Evolutionary conservation across 2,888 invertebrate species (phyloP).

Genomic region (Melieria crassipennis): DNA sequence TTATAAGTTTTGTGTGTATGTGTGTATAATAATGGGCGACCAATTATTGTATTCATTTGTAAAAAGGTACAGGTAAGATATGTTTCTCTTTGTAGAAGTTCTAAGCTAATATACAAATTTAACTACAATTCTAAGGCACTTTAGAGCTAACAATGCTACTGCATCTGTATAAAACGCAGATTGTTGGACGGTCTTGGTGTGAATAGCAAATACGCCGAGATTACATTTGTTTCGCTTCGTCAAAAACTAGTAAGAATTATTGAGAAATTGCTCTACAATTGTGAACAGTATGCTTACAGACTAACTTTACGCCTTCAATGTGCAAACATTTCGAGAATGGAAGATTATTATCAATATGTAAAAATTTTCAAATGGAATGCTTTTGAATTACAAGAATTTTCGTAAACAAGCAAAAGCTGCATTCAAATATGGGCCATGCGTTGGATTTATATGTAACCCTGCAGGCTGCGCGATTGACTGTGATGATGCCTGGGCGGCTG

Average conservation of each 20-base stretch:
- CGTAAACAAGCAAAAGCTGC: conserved; percentile 1
- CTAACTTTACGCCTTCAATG: neutral
- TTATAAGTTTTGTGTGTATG: neutral
- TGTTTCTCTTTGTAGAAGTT: conserved; percentile 21
- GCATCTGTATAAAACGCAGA: conserved; percentile 11
- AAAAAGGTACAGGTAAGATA: neutral
- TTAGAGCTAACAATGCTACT: conserved; percentile 20
- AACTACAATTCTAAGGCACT: conserved; percentile 42
- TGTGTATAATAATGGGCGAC: neutral
- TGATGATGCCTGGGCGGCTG: conserved; percentile 69
- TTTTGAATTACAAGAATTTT: conserved; percentile 16
- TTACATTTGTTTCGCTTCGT: too few species aligned
- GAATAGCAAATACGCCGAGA: neutral
- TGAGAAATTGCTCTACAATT: neutral
- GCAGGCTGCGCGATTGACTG: conserved; percentile 63
- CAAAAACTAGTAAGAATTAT: too few species aligned
- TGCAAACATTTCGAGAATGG: too few species aligned
- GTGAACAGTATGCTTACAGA: conserved; percentile 18
- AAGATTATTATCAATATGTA: conserved; percentile 5
- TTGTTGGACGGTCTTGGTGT: conserved; percentile 33
- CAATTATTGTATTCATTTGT: conserved; percentile 17
- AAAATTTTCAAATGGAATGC: conserved; percentile 34
- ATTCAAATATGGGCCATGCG: neutral
- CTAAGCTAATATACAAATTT: conserved; percentile 21
- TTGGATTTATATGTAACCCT: conserved; percentile 60